Percentiles rank a stretch among this genome's conserved stretches.
Conservation (phyloP, 2,888 invertebrate species). For the Germaria angustata region DNA sequence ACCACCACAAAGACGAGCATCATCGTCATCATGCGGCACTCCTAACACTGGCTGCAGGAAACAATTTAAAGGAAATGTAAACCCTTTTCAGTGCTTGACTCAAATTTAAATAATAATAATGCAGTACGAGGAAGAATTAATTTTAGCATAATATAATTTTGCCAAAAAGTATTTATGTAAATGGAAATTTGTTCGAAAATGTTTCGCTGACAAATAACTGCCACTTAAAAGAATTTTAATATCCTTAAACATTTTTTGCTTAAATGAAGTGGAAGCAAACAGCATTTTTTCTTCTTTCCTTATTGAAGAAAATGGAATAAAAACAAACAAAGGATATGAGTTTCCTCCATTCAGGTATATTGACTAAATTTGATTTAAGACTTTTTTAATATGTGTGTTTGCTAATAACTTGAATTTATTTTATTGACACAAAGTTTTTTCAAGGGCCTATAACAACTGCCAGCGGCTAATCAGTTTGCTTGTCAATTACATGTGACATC, state of each 20-base stretch:
- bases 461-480: neutral
- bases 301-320: conserved; percentile 36
- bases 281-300: neutral
- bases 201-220: conserved; percentile 11
- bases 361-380: conserved; percentile 9
- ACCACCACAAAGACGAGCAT: conserved; percentile 11
- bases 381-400: conserved; percentile 12
- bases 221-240: conserved; percentile 47
- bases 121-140: conserved; percentile 1
- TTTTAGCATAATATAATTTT: conserved; percentile 29
- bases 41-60: conserved; percentile 23
- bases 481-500: too few species aligned
- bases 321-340: conserved; percentile 61
- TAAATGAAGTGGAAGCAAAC: conserved; percentile 3
- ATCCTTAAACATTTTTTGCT: conserved; percentile 52
- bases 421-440: neutral
- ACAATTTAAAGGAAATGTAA: conserved; percentile 45
- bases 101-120: neutral
- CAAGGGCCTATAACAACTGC: neutral
- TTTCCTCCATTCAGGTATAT: conserved; percentile 60
- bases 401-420: conserved; percentile 29
- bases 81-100: conserved; percentile 34
- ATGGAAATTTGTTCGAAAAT: conserved; percentile 52
- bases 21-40: neutral
- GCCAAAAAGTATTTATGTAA: conserved; percentile 49